A percentile compares a stretch with the other conserved stretches of the same genome.
Evolutionary conservation across 2,113 vertebrate species (phyloP).

Genomic region (Siniperca chuatsi): DNA sequence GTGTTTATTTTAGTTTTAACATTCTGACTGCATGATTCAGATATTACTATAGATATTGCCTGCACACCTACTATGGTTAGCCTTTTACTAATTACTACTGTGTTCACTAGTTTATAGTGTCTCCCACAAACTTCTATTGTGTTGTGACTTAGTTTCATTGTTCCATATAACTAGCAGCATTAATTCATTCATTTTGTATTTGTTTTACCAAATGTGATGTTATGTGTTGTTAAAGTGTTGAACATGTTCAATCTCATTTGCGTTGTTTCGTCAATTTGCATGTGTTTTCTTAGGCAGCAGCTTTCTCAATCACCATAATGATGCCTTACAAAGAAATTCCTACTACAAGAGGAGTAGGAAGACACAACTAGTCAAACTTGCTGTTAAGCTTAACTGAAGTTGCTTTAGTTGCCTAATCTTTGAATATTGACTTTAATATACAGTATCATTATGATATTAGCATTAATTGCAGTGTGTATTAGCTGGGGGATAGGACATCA

Average conservation of each 20-base stretch:
- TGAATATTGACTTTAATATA: constrained; percentile 3
- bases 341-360: not conserved
- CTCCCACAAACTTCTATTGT: too few relatives aligned
- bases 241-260: not conserved
- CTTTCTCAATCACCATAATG: not conserved
- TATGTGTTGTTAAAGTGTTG: not conserved
- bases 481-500: not conserved
- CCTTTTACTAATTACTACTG: too few relatives aligned
- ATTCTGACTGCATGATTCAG: too few relatives aligned
- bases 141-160: too few relatives aligned
- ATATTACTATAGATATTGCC: too few relatives aligned
- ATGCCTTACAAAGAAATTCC: not conserved
- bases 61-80: too few relatives aligned
- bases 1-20: too few relatives aligned
- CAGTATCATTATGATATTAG: not conserved
- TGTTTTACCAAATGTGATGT: too few relatives aligned
- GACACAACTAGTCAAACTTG: not conserved
- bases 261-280: too few relatives aligned
- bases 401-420: constrained; percentile 4
- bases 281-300: not conserved
- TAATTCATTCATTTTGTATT: too few relatives aligned
- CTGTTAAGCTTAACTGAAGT: not conserved
- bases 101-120: too few relatives aligned
- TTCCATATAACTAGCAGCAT: too few relatives aligned
- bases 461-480: constrained; percentile 3